Base-by-base conservation (phyloP, 2,797 vertebrate genomes). In the Ctenopoma kingsleyae region DNA sequence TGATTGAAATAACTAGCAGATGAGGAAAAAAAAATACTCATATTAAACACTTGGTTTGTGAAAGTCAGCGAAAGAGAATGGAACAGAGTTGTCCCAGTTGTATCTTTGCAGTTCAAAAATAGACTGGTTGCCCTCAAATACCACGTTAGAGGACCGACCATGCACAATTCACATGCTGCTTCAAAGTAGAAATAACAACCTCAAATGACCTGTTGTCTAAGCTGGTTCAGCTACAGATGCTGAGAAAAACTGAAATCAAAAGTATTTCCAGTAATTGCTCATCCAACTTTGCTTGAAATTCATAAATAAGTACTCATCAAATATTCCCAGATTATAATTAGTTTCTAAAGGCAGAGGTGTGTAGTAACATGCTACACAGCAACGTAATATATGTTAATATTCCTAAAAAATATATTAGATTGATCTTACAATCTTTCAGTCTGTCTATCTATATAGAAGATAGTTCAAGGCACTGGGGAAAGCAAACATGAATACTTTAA, bases 51-150 rank as follows among this genome's bases (percentile, higher is more conserved):
- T 79, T 38, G 73, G 61, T 74, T 79, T 75, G 74, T 87, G 85
- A 84, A 86, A 88, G 83, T 85, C 82, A 78, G 23, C 64, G 55
- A 36, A 55, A 80, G 67, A 80, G 78, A 88, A 71, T 57, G 22
- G 60, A 78, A 72, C 67, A 35, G 13, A 68, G 57, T 65, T 80
- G 84, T 84, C 88, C 83, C 82, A 84, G 79, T 84, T 89, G 82
- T 71, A 77, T 71, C 67, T 76, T 89, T 83, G 60, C 47, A 62
- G 74, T 82, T 85, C 79, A 84, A 82, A 91, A 88, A 90, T 89
- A 90, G 85, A 81, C 40, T 46, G 57, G 63, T 62, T 83, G 84
- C 73, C 84, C 84, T 89, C 73, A 76, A 87, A 88, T 81, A 69
- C 64, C 16, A 57, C 27, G 35, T 52, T 36, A 75, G 80, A 88